A percentile compares a stretch with the other conserved stretches of the same genome.
phyloP scores from a whole-genome alignment of 2,888 invertebrate species.

The Dendrolimus pini region DNA sequence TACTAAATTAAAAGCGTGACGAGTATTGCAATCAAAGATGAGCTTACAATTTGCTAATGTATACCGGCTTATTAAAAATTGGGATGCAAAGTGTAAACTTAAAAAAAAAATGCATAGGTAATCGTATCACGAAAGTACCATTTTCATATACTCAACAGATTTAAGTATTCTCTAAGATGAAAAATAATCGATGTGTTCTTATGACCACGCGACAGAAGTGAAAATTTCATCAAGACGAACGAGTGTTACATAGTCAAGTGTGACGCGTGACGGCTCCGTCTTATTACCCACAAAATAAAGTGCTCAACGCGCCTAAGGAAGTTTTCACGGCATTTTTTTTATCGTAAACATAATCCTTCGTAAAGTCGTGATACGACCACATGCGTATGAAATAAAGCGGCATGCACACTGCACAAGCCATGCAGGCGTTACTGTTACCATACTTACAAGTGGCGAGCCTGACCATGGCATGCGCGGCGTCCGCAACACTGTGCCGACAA shows the following conservation, averaged over 20 bases:
- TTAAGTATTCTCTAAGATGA: no score
- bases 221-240: no score
- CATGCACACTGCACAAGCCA: constrained; percentile 30
- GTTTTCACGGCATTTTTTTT: neutral
- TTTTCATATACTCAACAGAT: neutral
- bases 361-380: neutral
- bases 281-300: no score
- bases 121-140: neutral
- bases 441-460: constrained; percentile 94
- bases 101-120: neutral
- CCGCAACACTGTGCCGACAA: constrained; percentile 58
- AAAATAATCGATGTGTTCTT: no score
- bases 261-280: no score
- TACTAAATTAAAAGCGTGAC: neutral
- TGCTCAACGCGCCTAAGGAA: neutral
- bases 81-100: neutral
- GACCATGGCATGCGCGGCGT: constrained; percentile 93
- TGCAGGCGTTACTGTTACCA: constrained; percentile 25
- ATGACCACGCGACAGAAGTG: no score
- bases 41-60: neutral
- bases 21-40: neutral
- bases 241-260: no score
- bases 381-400: constrained; percentile 4
- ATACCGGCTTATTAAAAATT: neutral
- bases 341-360: neutral